These are phyloP conservation scores for Turdus rufiventris DNA, from an alignment of 2,113 vertebrate species.

Conservation along the genomic window DNA sequence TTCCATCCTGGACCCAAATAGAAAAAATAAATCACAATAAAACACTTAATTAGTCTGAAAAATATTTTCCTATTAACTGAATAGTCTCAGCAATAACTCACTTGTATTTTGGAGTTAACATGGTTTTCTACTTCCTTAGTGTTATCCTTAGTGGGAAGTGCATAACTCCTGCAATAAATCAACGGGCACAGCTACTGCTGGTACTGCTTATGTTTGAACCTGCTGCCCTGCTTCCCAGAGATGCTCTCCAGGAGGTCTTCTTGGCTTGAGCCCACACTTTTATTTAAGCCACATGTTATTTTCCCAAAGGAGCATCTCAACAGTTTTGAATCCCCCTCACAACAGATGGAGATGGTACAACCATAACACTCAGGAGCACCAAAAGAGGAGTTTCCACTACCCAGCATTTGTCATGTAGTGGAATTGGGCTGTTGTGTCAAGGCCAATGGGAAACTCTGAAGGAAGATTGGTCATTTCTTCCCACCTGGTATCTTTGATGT, in stretches of 20 bases:
- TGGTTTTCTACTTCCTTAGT: neutral
- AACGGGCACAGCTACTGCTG: accelerated
- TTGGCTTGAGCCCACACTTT: neutral
- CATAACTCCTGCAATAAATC: neutral
- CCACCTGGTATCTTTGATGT: neutral
- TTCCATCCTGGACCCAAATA: neutral
- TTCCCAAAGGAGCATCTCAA: neutral
- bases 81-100: neutral
- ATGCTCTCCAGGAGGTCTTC: neutral
- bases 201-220: accelerated
- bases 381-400: neutral
- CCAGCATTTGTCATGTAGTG: neutral
- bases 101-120: neutral
- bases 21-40: neutral
- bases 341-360: neutral
- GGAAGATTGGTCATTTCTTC: neutral
- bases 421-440: neutral
- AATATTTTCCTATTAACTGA: neutral
- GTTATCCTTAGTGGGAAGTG: neutral
- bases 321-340: neutral
- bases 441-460: neutral
- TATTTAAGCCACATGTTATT: neutral
- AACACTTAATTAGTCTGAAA: neutral
- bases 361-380: no score
- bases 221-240: neutral